Conservation (phyloP, 2,888 invertebrate species). For the Cerceris rybyensis region DNA sequence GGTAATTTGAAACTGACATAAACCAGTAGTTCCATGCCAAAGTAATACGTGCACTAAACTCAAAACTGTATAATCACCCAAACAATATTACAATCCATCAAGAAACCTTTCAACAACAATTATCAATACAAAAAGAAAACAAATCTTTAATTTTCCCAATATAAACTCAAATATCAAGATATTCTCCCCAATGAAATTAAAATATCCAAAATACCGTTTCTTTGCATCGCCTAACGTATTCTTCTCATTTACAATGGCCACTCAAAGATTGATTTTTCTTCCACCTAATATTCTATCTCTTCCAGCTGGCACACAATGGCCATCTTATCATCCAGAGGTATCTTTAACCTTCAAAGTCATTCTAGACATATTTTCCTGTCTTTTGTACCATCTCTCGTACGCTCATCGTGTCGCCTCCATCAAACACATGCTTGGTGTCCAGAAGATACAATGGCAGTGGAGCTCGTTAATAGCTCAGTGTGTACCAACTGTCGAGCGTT, state of each 20-base stretch:
- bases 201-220: background rate
- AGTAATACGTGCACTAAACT: no score
- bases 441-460: constrained; percentile 8
- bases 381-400: constrained; percentile 13
- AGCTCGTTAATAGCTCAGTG: constrained; percentile 31
- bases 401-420: constrained; percentile 40
- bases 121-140: no score
- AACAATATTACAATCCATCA: no score
- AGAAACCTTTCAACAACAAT: no score
- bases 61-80: no score
- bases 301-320: background rate
- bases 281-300: background rate
- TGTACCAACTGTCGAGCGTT: constrained; percentile 36
- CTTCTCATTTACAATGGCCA: background rate
- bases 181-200: background rate
- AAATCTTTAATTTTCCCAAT: no score
- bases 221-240: background rate
- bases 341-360: constrained; percentile 10
- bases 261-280: no score
- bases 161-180: no score
- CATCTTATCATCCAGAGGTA: background rate
- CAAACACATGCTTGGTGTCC: constrained; percentile 47
- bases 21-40: no score
- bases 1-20: no score
- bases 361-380: constrained; percentile 1